phyloP scores from a whole-genome alignment of 2,113 vertebrate genomes.

The Paratilapia polleni region DNA sequence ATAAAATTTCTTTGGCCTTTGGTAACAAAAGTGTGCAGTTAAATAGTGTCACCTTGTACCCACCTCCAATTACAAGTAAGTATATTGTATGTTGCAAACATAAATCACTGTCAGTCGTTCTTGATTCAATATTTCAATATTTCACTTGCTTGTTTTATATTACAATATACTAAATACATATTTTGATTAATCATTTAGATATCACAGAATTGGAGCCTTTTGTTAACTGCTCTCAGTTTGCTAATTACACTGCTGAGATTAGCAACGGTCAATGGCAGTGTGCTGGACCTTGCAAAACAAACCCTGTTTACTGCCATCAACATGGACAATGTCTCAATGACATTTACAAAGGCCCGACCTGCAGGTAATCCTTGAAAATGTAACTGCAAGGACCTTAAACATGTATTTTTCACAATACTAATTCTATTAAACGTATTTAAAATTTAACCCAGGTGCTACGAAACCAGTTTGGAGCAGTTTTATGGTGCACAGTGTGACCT shows the following conservation, averaged over 20 bases:
- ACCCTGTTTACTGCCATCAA: constrained; percentile 61
- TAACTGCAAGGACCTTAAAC: too few relatives aligned
- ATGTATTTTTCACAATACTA: too few relatives aligned
- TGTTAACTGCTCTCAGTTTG: constrained; percentile 59
- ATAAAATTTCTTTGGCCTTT: constrained; percentile 61
- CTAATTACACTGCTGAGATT: constrained; percentile 61
- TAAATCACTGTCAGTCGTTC: not conserved
- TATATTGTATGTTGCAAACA: not conserved
- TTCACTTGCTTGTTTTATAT: not conserved
- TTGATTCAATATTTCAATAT: not conserved
- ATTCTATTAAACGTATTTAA: not conserved
- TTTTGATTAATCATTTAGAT: constrained; percentile 48
- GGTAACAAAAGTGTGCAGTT: constrained; percentile 23
- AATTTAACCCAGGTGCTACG: constrained; percentile 61
- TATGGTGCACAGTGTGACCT: constrained; percentile 72
- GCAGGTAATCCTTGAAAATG: constrained; percentile 2
- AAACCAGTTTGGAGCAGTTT: constrained; percentile 59
- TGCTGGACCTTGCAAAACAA: constrained; percentile 62
- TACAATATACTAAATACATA: not conserved
- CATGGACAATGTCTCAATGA: constrained; percentile 70
- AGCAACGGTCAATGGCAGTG: constrained; percentile 67
- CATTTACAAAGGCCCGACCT: constrained; percentile 49
- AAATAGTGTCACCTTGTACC: constrained; percentile 18
- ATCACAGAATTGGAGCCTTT: constrained; percentile 59
- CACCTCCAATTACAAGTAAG: constrained; percentile 61